Percentiles rank a stretch among this genome's conserved stretches.
phyloP scores from a whole-genome alignment of 2,113 vertebrate genomes.

The Ctenomys sociabilis region DNA sequence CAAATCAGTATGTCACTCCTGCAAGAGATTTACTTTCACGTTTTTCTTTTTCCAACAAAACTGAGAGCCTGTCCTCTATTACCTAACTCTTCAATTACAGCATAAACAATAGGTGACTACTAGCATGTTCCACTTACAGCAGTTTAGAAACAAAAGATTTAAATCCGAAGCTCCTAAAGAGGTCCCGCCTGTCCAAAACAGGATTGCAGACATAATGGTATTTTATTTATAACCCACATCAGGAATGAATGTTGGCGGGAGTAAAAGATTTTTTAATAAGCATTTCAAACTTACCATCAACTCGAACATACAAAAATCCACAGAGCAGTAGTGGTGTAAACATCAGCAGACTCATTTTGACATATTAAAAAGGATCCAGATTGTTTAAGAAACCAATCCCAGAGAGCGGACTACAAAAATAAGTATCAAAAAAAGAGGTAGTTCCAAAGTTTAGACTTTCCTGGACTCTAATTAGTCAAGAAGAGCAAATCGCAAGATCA shows the following conservation, averaged over 20 bases:
- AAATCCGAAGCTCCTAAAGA: not conserved
- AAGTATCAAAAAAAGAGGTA: constrained; percentile 87
- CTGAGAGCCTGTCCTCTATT: constrained; percentile 56
- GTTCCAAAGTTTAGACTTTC: constrained; percentile 88
- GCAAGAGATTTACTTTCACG: constrained; percentile 46
- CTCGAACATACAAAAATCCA: constrained; percentile 94
- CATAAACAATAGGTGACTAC: constrained; percentile 63
- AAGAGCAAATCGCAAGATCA: constrained; percentile 70
- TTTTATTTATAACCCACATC: constrained; percentile 79
- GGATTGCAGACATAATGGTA: constrained; percentile 53
- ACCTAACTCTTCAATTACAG: constrained; percentile 55
- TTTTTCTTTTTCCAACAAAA: constrained; percentile 55
- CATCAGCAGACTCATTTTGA: constrained; percentile 96
- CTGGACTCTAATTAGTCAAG: constrained; percentile 82
- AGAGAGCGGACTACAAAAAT: constrained; percentile 81
- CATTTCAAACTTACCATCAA: constrained; percentile 92
- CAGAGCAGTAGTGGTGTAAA: constrained; percentile 93
- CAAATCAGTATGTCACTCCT: constrained; percentile 12
- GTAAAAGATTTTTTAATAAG: not conserved
- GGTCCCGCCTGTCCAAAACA: constrained; percentile 56
- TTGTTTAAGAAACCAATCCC: constrained; percentile 88
- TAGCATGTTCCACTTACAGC: constrained; percentile 60
- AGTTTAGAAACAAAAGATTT: constrained; percentile 75
- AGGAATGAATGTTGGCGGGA: constrained; percentile 27
- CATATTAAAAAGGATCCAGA: constrained; percentile 95